Conservation (phyloP, 2,113 vertebrate genomes). For the Halichoeres trimaculatus region DNA sequence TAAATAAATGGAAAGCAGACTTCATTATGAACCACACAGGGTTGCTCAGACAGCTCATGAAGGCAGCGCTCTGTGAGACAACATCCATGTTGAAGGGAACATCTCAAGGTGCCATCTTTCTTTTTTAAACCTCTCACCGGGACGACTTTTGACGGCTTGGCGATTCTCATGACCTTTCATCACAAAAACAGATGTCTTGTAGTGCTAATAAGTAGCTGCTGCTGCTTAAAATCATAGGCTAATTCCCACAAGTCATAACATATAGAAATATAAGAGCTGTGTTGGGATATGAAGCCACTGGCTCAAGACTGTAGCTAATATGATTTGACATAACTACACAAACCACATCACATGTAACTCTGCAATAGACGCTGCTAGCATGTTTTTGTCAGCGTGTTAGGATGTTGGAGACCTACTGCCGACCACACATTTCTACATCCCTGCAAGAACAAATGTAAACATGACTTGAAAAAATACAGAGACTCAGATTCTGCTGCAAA, state of each 20-base stretch:
- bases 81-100: conserved; percentile 35
- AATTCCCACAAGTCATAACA: no score
- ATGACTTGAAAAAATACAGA: no score
- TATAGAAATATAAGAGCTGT: not conserved
- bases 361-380: no score
- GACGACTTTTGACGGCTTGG: conserved; percentile 17
- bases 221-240: no score
- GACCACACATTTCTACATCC: no score
- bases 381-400: no score
- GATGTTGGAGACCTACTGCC: no score
- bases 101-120: conserved; percentile 43
- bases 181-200: not conserved
- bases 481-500: no score
- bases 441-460: no score
- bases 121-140: conserved; percentile 34
- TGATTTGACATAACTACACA: not conserved
- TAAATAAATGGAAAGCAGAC: conserved; percentile 74
- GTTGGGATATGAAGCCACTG: not conserved
- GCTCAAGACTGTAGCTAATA: not conserved
- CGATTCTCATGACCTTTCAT: conserved; percentile 43
- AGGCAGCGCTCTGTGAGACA: conserved; percentile 38
- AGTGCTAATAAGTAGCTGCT: not conserved
- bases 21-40: conserved; percentile 75
- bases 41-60: conserved; percentile 52
- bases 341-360: not conserved